Base-by-base conservation (phyloP, 2,113 vertebrate species). In the Mirza zaza region DNA sequence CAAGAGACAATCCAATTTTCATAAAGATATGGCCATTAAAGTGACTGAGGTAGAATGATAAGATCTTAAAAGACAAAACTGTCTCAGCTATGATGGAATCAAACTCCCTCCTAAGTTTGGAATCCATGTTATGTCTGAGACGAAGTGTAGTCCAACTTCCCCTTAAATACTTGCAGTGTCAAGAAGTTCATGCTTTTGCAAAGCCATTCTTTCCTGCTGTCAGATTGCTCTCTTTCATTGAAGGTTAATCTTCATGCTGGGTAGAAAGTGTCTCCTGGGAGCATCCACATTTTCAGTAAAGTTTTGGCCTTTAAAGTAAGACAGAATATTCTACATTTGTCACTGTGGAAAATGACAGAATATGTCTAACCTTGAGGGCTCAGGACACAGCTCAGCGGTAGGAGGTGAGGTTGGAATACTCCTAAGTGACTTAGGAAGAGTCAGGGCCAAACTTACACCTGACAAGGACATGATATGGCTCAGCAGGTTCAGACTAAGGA, bases 281-380 rank as follows among this genome's bases (percentile, higher is more conserved):
- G 52, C 6, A 73, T 81, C 36, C 17, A 84, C 36, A 32, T 87
- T 91, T 94, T 73, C 59, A 93, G 8, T 93, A 39, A 93, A 84
- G 29, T 67, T 95, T 86, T 85, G 61, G n/a, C 4, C 82, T 89
- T 89, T 90, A 63, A 94, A 95, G 27, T 13, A 90, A 61, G n/a
- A 70, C 32, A 82, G 75, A 71, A 45, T 91, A 87, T 55, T 96
- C 25, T 93, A n/a, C 71, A 57, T 83, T 94, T 93, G 45, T 91
- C 91, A 63, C 42, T 75, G 50, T 50, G 3, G n/a, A 70, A 92
- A 85, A 94, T 95, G 39, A 63, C 83, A 97, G 83, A 12, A 3
- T 84, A 1, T 52, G 48, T 70, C n/a, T 96, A 87, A 93, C 70
- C 86, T 92, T 93, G 55, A 93, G 79, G 29, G 2, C 42, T 88